A percentile compares a stretch with the other conserved stretches of the same genome.
These are phyloP conservation scores for Coenobita brevimanus DNA, from an alignment of 1,140 invertebrate species.

Conservation along the genomic window DNA sequence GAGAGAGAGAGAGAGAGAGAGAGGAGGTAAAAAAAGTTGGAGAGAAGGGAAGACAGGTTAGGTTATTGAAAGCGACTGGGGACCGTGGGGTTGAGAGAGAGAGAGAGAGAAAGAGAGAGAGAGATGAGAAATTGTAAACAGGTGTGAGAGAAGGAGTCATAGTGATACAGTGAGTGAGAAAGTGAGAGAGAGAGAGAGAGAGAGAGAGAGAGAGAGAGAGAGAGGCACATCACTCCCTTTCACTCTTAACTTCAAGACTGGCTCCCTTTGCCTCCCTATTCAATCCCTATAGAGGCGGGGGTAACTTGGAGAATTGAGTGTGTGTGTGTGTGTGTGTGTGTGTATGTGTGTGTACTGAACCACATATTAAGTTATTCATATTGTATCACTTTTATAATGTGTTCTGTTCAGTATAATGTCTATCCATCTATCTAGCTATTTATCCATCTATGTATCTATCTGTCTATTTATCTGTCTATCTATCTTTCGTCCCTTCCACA, in stretches of 20 bases:
- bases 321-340: slow-evolving; percentile 11
- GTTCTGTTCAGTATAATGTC: not conserved
- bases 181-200: not conserved
- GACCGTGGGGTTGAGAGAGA: too few species aligned
- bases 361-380: not conserved
- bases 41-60: not conserved
- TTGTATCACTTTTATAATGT: not conserved
- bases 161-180: not conserved
- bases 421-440: too few species aligned
- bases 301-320: not conserved
- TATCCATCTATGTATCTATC: too few species aligned
- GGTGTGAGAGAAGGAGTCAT: not conserved
- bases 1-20: not conserved
- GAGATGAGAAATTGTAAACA: not conserved
- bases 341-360: not conserved
- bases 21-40: too few species aligned
- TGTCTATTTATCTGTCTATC: too few species aligned
- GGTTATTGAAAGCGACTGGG: not conserved
- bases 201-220: not conserved
- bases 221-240: not conserved
- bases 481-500: not conserved
- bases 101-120: not conserved
- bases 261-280: not conserved
- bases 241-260: not conserved
- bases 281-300: not conserved